Conservation (phyloP, 2,113 vertebrate species). For the Meleagris gallopavo region DNA sequence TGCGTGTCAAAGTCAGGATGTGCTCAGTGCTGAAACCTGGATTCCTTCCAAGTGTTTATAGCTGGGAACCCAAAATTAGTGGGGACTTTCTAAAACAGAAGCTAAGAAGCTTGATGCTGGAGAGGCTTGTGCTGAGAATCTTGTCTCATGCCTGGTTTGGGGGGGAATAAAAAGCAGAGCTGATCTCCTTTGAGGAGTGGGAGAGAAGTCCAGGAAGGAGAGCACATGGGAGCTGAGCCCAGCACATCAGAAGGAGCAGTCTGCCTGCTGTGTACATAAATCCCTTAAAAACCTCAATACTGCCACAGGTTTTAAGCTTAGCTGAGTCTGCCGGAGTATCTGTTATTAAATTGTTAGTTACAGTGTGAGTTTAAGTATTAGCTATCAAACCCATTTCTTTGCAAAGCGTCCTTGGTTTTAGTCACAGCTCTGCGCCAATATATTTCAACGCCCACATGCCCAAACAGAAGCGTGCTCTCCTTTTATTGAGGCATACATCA, state of each 20-base stretch:
- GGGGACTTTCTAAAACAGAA: neutral
- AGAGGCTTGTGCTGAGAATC: too few species aligned
- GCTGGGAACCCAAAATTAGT: neutral
- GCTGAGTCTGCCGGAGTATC: neutral
- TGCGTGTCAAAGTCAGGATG: neutral
- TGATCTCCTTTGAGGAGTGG: neutral
- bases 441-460: neutral
- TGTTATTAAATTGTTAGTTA: constrained; percentile 54
- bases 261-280: neutral
- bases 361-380: constrained; percentile 5
- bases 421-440: constrained; percentile 18
- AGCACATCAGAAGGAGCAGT: neutral
- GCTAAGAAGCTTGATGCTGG: neutral
- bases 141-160: neutral
- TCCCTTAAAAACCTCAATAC: neutral
- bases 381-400: constrained; percentile 9
- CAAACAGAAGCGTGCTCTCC: neutral
- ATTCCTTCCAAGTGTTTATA: neutral
- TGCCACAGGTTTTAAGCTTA: neutral
- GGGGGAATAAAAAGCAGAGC: neutral
- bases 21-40: neutral
- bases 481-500: constrained; percentile 13
- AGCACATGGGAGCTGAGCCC: neutral
- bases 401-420: constrained; percentile 8
- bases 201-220: neutral